Evolutionary conservation across 2,888 invertebrate species (phyloP).

Genomic region (Heliothis peltigera): DNA sequence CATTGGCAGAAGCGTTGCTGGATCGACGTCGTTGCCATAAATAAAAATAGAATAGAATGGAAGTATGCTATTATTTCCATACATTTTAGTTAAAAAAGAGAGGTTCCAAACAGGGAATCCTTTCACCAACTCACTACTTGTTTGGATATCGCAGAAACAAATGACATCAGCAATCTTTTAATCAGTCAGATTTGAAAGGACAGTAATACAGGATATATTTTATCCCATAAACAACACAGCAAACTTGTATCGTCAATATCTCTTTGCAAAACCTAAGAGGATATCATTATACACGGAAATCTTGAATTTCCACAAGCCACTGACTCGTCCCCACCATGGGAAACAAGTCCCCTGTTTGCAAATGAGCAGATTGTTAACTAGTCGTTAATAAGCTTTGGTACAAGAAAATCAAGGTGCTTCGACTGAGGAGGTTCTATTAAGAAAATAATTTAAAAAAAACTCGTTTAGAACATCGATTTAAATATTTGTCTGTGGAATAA

Average conservation of each 20-base stretch:
- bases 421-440: neutral
- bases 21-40: too few relatives aligned
- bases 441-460: neutral
- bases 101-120: too few relatives aligned
- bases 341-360: slow-evolving; percentile 31
- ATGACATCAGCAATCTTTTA: too few relatives aligned
- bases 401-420: slow-evolving; percentile 5
- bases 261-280: neutral
- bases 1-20: too few relatives aligned
- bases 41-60: too few relatives aligned
- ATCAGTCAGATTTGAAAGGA: too few relatives aligned
- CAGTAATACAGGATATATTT: neutral
- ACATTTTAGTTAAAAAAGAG: too few relatives aligned
- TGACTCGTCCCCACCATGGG: slow-evolving; percentile 32
- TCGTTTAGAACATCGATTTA: neutral
- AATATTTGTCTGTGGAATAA: neutral
- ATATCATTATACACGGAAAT: slow-evolving; percentile 33
- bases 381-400: slow-evolving; percentile 16
- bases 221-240: neutral
- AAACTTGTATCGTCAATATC: neutral
- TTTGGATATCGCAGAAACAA: too few relatives aligned
- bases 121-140: too few relatives aligned
- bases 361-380: slow-evolving; percentile 11
- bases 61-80: too few relatives aligned
- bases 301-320: slow-evolving; percentile 29